Conservation (phyloP, 2,888 invertebrate genomes). For the Drosophila dives region DNA sequence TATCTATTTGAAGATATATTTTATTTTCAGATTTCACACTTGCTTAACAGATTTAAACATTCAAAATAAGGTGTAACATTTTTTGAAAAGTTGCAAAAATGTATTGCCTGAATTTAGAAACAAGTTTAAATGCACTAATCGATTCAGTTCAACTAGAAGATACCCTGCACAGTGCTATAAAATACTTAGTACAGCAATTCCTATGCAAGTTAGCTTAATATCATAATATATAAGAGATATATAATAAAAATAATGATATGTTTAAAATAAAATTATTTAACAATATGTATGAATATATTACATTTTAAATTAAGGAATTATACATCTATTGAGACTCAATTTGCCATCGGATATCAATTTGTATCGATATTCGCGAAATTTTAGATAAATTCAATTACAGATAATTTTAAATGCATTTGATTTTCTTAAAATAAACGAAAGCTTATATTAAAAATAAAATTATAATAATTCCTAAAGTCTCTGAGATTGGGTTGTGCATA, state of each 20-base stretch:
- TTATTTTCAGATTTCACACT: neutral
- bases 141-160: neutral
- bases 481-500: neutral
- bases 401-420: too few relatives aligned
- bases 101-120: neutral
- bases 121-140: neutral
- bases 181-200: neutral
- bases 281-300: neutral
- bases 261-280: neutral
- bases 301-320: neutral
- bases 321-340: neutral
- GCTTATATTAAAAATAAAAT: neutral
- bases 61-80: neutral
- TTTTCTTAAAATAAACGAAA: neutral
- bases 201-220: neutral
- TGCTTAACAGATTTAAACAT: too few relatives aligned
- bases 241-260: too few relatives aligned
- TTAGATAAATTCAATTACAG: neutral
- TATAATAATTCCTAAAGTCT: rapidly evolving
- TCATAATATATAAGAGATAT: neutral
- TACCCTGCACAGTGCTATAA: neutral
- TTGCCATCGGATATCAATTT: neutral
- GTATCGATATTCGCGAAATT: neutral
- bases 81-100: neutral
- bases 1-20: neutral